Evolutionary conservation across 2,113 vertebrate genomes (phyloP).

Genomic region (Sebastes schlegelii): DNA sequence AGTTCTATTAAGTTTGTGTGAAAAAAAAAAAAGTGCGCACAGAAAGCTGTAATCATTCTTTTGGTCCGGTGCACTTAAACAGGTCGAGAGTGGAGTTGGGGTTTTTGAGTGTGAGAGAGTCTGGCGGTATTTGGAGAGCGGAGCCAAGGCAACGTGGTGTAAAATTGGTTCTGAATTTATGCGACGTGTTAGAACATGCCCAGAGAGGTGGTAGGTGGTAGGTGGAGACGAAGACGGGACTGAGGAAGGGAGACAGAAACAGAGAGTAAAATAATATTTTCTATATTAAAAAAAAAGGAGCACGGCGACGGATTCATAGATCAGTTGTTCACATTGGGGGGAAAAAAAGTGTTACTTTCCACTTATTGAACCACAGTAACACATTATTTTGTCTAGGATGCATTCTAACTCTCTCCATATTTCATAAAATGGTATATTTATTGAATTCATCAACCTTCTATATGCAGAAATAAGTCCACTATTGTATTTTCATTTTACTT

Average conservation of each 20-base stretch:
- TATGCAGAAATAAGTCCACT: background rate
- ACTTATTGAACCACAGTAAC: background rate
- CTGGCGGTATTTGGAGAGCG: conserved; percentile 55
- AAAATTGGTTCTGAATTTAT: conserved; percentile 80
- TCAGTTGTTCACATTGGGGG: background rate
- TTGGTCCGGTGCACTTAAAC: conserved; percentile 68
- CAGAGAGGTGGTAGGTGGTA: conserved; percentile 30
- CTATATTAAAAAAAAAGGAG: background rate
- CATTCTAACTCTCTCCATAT: background rate
- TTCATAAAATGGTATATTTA: background rate
- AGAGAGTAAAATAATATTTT: background rate
- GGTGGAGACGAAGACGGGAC: conserved; percentile 36
- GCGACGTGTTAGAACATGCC: conserved; percentile 63
- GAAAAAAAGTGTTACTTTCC: background rate
- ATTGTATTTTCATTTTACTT: background rate
- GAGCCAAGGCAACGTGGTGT: conserved; percentile 73
- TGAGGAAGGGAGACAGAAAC: background rate
- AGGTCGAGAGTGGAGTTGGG: conserved; percentile 53
- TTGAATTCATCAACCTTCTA: background rate
- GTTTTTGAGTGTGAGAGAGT: conserved; percentile 44
- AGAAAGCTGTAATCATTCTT: conserved; percentile 30
- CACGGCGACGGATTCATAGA: background rate
- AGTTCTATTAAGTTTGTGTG: conserved; percentile 50
- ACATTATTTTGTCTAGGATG: background rate
- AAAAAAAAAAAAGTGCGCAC: conserved; percentile 19